Base-by-base conservation (phyloP, 2,113 vertebrate genomes). In the Microtus richardsoni region DNA sequence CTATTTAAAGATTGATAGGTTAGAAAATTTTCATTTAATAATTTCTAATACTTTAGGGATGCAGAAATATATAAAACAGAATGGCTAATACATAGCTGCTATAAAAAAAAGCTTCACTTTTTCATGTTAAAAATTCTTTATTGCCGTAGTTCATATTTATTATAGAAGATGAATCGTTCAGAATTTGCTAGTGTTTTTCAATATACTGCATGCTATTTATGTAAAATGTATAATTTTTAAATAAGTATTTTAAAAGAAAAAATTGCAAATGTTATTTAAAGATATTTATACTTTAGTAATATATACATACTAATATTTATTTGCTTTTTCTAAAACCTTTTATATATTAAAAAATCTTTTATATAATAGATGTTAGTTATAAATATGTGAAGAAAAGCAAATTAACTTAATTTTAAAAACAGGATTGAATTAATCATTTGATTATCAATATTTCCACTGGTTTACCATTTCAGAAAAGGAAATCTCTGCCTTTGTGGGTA, bases 1-100 rank as follows among this genome's bases (percentile, higher is more conserved):
- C 94, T 97, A 97, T 98, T 97, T 97, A 97, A 98, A 97, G 96
- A 98, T 98, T 82, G 89, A 89, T 97, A 68, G 33, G 14, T 77
- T 89, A 82, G 87, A 96, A 95, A 95, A 96, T 95, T 94, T 96
- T 91, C 64, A 93, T 95, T 91, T 87, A 95, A 24, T 88, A 71
- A 91, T 94, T 90, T 95, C 49, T 94, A 85, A 95, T 94, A 11
- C 94, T 73, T 64, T 74, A 11, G 78, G 36, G 79, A 91, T 49
- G 85, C 73, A 96, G 21, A 94, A 95, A 97, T 90, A 89, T 77
- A 97, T 97, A 93, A 98, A 98, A 28, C 39, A 49, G 52, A 73
- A 96, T 91, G 96, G 91, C 39, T 93, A 91, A 90, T 93, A 82
- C 86, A 90, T 97, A 93, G 47, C 47, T 95, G 80, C 91, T 64